Base-by-base conservation (phyloP, 2,113 vertebrate species). In the Dermatemys mawii region DNA sequence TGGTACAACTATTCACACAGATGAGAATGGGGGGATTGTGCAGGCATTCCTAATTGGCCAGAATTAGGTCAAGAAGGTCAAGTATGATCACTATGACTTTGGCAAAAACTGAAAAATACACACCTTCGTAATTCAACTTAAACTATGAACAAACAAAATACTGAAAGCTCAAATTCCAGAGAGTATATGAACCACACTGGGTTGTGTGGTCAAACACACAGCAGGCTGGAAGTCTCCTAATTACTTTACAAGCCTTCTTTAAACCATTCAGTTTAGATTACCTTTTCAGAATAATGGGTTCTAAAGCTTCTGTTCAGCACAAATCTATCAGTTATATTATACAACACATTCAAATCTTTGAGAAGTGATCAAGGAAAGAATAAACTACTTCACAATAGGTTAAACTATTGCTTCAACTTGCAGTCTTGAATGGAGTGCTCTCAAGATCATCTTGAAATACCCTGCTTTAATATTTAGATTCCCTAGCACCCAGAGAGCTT, bases 301-400 rank as follows among this genome's bases (percentile, higher is more conserved):
- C 91, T 91, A 94, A 97, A 95, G 94, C 86, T 96, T 95, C 96
- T 95, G 93, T 96, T 97, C 97, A 97, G 97, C 96, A 96, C 94
- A 97, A 95, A 95, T 88, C 95, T 91, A 89, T 92, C 95, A 85
- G 94, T 94, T 96, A 93, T 94, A 95, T 94, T 95, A 91, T 93
- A 81, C 73, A 83, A 93, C 83, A 93, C 92, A 96, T 96, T 84
- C 94, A 85, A 96, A 90, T 95, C 94, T 93, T 88, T 95, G 94
- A 96, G 92, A 83, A 90, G 92, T 81, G 91, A 97, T 97, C 94
- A 93, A 95, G 96, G 88, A 86, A 96, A 96, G 94, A 97, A 97
- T 97, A 97, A 97, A 95, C 63, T 80, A 85, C 90, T 96, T 87
- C 90, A 92, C 96, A 95, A 96, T 86, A 87, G 97, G 93, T 97